A percentile compares a stretch with the other conserved stretches of the same genome.
Evolutionary conservation across 2,888 invertebrate species (phyloP).

Genomic region (Parnassius mnemosyne): DNA sequence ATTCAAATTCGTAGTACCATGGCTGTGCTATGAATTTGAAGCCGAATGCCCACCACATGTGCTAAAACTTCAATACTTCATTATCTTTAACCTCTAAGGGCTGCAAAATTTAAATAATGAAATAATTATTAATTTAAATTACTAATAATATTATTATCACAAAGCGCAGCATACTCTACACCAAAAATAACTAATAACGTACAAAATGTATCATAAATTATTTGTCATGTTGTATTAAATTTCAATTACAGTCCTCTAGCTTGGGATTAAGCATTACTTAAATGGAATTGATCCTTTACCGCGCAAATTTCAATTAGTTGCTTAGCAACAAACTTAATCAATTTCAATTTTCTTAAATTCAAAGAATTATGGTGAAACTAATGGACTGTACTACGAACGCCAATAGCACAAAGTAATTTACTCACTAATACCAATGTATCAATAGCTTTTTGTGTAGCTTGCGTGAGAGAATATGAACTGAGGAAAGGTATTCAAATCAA

Average conservation of each 20-base stretch:
- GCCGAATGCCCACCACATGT: too few species aligned
- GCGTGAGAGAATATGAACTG: constrained; percentile 33
- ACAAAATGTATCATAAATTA: neutral
- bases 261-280: constrained; percentile 2
- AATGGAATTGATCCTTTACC: constrained; percentile 15
- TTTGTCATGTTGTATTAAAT: constrained; percentile 13
- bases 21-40: too few species aligned
- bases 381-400: constrained; percentile 25
- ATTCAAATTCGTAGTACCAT: too few species aligned
- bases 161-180: too few species aligned
- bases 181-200: too few species aligned
- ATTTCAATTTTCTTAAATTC: constrained; percentile 4
- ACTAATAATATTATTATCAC: too few species aligned
- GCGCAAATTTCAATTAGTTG: constrained; percentile 11
- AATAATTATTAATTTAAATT: too few species aligned
- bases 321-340: constrained; percentile 7
- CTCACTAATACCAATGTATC: constrained; percentile 32
- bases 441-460: constrained; percentile 30
- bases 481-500: constrained; percentile 30
- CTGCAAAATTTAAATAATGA: too few species aligned
- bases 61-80: too few species aligned
- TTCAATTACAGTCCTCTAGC: constrained; percentile 3
- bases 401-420: constrained; percentile 35
- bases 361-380: constrained; percentile 26
- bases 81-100: too few species aligned